A percentile compares a stretch with the other conserved stretches of the same genome.
phyloP scores from a whole-genome alignment of 2,113 vertebrate species.

The Emydura subglobosa region DNA sequence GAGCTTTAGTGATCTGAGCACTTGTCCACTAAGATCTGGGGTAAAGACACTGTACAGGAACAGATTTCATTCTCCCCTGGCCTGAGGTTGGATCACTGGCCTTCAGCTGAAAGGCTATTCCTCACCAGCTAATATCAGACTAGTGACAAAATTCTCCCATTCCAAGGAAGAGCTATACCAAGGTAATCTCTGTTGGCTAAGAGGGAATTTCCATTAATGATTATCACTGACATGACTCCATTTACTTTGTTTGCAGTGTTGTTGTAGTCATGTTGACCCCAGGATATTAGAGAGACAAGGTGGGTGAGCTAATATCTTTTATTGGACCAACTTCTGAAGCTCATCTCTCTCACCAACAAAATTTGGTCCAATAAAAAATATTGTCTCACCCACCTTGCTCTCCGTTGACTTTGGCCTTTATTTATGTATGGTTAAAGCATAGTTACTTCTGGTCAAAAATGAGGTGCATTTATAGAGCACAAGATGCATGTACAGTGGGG shows the following conservation, averaged over 20 bases:
- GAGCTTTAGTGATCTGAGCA: not conserved
- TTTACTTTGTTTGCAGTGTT: conserved; percentile 17
- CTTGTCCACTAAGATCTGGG: not conserved
- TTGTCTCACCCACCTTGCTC: not conserved
- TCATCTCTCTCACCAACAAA: not conserved
- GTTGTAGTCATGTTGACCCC: not conserved
- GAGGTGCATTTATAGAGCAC: not conserved
- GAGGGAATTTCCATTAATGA: not conserved
- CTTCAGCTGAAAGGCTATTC: not conserved
- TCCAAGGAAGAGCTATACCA: not conserved
- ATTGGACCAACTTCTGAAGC: not conserved
- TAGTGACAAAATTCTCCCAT: not conserved
- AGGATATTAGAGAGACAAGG: not conserved
- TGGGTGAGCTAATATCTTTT: not conserved
- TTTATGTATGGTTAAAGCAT: not conserved
- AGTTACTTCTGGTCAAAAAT: not conserved
- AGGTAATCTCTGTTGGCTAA: not conserved
- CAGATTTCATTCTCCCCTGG: not conserved
- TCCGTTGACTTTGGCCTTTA: no score
- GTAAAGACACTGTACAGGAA: not conserved
- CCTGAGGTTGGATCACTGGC: not conserved
- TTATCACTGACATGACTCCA: conserved; percentile 37
- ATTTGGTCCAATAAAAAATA: not conserved
- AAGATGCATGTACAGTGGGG: accelerated
- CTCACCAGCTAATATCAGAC: not conserved